Conservation (phyloP, 2,113 vertebrate genomes). For the Indicator indicator region DNA sequence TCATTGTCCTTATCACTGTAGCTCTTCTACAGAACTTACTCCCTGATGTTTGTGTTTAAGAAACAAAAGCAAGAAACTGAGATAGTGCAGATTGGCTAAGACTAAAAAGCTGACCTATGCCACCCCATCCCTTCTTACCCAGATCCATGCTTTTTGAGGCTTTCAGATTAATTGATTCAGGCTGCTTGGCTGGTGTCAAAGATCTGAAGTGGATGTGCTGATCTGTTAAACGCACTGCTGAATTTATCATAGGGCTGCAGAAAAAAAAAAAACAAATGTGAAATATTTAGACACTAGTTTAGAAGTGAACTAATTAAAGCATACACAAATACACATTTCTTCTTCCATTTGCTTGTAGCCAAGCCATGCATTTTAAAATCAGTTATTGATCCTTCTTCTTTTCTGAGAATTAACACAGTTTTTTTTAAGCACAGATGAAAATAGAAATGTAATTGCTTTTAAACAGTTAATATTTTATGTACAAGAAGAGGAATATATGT, state of each 20-base stretch:
- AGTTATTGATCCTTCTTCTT: slow-evolving; percentile 35
- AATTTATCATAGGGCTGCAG: slow-evolving; percentile 72
- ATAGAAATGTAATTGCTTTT: slow-evolving; percentile 13
- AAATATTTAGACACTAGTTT: slow-evolving; percentile 27
- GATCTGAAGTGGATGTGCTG: slow-evolving; percentile 76
- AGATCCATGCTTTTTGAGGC: slow-evolving; percentile 98
- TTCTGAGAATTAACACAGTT: not conserved
- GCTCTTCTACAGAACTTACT: not conserved
- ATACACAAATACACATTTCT: not conserved
- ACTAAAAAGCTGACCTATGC: slow-evolving; percentile 38
- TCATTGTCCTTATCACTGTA: not conserved
- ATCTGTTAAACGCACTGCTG: slow-evolving; percentile 70
- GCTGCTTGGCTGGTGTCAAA: slow-evolving; percentile 74
- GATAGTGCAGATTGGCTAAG: slow-evolving; percentile 20
- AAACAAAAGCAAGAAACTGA: slow-evolving; percentile 59
- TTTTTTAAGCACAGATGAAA: slow-evolving; percentile 9
- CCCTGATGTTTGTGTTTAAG: slow-evolving; percentile 12
- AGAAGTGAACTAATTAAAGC: slow-evolving; percentile 42
- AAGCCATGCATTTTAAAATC: slow-evolving; percentile 18
- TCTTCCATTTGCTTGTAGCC: not conserved
- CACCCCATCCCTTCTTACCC: slow-evolving; percentile 80
- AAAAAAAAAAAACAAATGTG: not conserved
- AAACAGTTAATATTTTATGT: not conserved
- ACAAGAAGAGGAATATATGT: not conserved
- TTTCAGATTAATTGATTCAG: slow-evolving; percentile 89